Evolutionary conservation across 2,113 vertebrate species (phyloP), one percentile per base, ranked within the genome.

Genomic region (Aegotheles bennettii): DNA sequence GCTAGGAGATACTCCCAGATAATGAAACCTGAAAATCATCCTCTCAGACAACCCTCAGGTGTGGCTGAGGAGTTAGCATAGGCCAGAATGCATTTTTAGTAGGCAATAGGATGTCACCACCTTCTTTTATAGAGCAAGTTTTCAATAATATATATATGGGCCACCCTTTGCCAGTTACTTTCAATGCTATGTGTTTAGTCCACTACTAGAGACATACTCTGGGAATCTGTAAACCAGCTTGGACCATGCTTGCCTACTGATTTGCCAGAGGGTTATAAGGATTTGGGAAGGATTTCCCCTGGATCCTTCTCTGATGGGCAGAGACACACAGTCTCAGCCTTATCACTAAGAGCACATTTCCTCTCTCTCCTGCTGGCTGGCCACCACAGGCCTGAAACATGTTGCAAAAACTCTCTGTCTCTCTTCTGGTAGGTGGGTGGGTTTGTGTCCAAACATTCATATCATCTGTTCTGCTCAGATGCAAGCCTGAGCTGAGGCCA

Each of bases 391-490:
- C 42, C 43, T 64, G 47, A 40, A 5, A 7, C 16, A 31, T 10
- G 1, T 7, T 59, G 47, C 35, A 42, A 38, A 79, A 50, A 63
- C 18, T 6, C 10, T 57, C 11, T 40, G 8, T 4, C 10, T 85
- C n/a, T 87, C 1, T 57, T 87, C 40, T 53, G 3, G 18, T 7
- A 11, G 1, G 3, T 40, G 11, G 38, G 2, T n/a, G 36, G 4
- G 18, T 28, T 60, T 56, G 47, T 74, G 33, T 35, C 25, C 36
- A 45, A 61, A 35, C 0, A 0, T 51, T 56, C 24, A 7, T 50
- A 24, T 2, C 21, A 61, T 4, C 6, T 1, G 0, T 61, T 81
- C 59, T 82, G n/a, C 31, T 67, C 24, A 73, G 40, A 45, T 0
- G 0, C 24, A 61, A 87, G 12, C 28, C 31, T 0, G 1, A 54